phyloP scores from a whole-genome alignment of 1,140 invertebrate genomes.

The Drosophila nigromelanica region DNA sequence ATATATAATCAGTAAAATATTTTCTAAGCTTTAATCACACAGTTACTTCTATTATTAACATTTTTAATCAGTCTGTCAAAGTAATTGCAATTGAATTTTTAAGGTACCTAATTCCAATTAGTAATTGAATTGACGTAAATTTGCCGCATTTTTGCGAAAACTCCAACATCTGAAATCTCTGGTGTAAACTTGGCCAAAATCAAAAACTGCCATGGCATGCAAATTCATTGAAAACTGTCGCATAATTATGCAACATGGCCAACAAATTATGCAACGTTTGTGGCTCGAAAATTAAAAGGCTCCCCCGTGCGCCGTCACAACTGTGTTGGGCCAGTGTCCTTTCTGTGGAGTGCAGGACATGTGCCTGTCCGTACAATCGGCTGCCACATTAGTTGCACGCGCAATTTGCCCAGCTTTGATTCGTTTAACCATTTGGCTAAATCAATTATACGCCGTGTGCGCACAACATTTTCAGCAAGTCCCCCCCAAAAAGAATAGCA shows the following conservation, averaged over 20 bases:
- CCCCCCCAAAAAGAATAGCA: not conserved
- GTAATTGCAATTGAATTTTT: not conserved
- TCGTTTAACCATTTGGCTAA: slow-evolving; percentile 75
- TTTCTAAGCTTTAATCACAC: too few relatives aligned
- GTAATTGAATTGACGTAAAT: slow-evolving; percentile 40
- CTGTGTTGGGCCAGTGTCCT: not conserved
- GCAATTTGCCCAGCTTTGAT: slow-evolving; percentile 68
- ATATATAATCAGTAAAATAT: too few relatives aligned
- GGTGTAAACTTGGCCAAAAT: slow-evolving; percentile 25
- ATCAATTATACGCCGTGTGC: slow-evolving; percentile 67
- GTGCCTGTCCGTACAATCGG: not conserved
- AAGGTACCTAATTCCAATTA: slow-evolving; percentile 8
- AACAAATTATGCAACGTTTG: slow-evolving; percentile 73
- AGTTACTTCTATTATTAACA: not conserved
- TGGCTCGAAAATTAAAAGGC: slow-evolving; percentile 68
- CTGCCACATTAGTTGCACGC: slow-evolving; percentile 33
- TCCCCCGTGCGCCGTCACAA: slow-evolving; percentile 11
- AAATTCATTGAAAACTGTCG: slow-evolving; percentile 74
- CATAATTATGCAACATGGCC: slow-evolving; percentile 64
- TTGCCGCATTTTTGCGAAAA: slow-evolving; percentile 15
- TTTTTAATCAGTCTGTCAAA: not conserved
- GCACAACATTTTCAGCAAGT: slow-evolving; percentile 26
- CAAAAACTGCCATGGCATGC: slow-evolving; percentile 23
- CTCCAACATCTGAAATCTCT: slow-evolving; percentile 11
- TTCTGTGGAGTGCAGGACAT: slow-evolving; percentile 8